Percentiles rank a stretch among this genome's conserved stretches.
phyloP scores from a whole-genome alignment of 1,140 invertebrate species.

The Drosophila teissieri region DNA sequence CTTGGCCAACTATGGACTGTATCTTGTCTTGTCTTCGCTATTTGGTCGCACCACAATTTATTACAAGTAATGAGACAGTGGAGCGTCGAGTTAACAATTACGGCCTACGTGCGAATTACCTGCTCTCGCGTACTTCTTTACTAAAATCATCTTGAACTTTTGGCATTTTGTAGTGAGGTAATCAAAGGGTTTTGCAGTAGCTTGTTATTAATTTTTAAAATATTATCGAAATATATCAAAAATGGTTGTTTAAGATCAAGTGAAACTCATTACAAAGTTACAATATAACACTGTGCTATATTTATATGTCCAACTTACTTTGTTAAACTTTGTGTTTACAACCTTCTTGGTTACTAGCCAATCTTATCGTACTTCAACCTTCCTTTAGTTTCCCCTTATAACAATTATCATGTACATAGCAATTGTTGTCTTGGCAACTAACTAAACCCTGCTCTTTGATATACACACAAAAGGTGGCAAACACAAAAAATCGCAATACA shows the following conservation, averaged over 20 bases:
- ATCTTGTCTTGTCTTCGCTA: constrained; percentile 38
- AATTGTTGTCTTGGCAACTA: constrained; percentile 32
- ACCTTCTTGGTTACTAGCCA: constrained; percentile 14
- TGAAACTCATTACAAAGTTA: no score
- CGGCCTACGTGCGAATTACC: constrained; percentile 66
- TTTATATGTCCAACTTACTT: constrained; percentile 1
- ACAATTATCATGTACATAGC: constrained; percentile 14
- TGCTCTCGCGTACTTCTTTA: background rate
- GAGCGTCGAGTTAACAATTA: constrained; percentile 68
- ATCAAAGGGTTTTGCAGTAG: background rate
- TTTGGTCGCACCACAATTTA: constrained; percentile 55
- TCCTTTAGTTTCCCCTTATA: background rate
- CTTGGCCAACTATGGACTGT: constrained; percentile 57
- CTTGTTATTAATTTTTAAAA: background rate
- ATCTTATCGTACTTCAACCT: constrained; percentile 39
- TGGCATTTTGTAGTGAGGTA: constrained; percentile 44
- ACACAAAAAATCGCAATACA: constrained; percentile 18
- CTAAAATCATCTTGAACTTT: constrained; percentile 63
- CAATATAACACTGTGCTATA: no score
- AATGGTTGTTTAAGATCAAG: background rate
- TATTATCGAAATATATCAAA: background rate
- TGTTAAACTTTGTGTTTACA: constrained; percentile 21
- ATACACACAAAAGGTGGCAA: constrained; percentile 24
- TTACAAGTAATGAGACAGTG: constrained; percentile 73
- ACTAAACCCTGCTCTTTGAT: constrained; percentile 9